Evolutionary conservation across 2,888 invertebrate species (phyloP).

Genomic region (Rotaria sp.): DNA sequence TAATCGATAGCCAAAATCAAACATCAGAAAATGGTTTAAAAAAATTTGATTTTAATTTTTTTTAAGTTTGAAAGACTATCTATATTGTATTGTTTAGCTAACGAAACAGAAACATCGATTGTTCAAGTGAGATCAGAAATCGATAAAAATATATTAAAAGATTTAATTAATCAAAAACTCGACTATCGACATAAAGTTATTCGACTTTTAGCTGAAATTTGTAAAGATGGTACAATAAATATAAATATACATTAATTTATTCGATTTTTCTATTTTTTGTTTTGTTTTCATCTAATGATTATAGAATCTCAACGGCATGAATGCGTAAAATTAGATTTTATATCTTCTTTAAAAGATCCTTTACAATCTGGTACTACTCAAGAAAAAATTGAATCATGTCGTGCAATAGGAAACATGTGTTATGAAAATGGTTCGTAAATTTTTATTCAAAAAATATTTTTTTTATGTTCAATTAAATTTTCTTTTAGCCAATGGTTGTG

Average conservation of each 20-base stretch:
- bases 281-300: not conserved
- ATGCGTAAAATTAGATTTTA: not conserved
- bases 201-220: not conserved
- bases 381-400: constrained; percentile 21
- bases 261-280: not conserved
- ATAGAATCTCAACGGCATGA: not conserved
- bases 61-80: not conserved
- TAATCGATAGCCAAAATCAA: not conserved
- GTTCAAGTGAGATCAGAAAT: not conserved
- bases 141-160: constrained; percentile 14
- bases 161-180: not conserved
- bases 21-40: not conserved
- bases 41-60: not conserved
- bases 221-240: not conserved
- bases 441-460: not conserved
- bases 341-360: not conserved
- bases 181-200: constrained; percentile 5
- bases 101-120: not conserved
- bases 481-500: constrained; percentile 2
- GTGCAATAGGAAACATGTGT: constrained; percentile 19
- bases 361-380: not conserved
- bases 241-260: not conserved
- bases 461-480: no score
- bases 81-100: not conserved
- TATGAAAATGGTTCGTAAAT: not conserved